Evolutionary conservation across 2,113 vertebrate species (phyloP), one percentile per base, ranked within the genome.

Genomic region (Galbula dea): DNA sequence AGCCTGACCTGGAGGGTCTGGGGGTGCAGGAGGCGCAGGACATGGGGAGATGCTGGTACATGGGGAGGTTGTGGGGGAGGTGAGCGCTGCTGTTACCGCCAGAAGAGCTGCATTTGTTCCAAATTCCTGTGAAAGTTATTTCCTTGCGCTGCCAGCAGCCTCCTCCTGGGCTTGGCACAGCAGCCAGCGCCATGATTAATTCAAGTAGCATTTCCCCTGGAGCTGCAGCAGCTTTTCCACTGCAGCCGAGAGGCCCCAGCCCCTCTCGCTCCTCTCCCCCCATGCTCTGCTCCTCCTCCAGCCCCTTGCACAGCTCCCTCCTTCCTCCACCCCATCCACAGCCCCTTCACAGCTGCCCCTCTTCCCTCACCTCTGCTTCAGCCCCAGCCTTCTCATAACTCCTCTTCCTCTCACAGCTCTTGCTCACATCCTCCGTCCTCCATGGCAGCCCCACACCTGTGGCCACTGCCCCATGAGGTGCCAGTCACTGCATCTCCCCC

Each of bases 101-200:
- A 96, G 95, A 95, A 95, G 92, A 96, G 95, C 92, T 83, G 95
- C 83, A n/a, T 84, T 96, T 88, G 92, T 96, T 96, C 96, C 96
- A 96, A 96, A 96, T 96, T 96, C 95, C 96, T 96, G 96, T 88
- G 96, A 96, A 96, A 96, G 96, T 93, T 96, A 96, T 96, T 96
- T 96, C 95, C 96, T 96, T 51, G 94, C 37, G 20, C 95, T 96
- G 96, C 95, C 96, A 96, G 96, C 95, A 95, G 95, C 95, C 96
- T 96, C 96, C 96, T 96, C 96, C 96, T 96, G 96, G 95, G 96
- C 96, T 96, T 96, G 96, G 96, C 96, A 96, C 96, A 86, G 96
- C 95, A 94, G 95, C 96, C 92, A 96, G 96, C 96, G 95, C 95
- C 96, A 96, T 96, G 96, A 96, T 96, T 96, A 96, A 96, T 96